phyloP scores from a whole-genome alignment of 2,113 vertebrate species.

The Zosterops borbonicus region DNA sequence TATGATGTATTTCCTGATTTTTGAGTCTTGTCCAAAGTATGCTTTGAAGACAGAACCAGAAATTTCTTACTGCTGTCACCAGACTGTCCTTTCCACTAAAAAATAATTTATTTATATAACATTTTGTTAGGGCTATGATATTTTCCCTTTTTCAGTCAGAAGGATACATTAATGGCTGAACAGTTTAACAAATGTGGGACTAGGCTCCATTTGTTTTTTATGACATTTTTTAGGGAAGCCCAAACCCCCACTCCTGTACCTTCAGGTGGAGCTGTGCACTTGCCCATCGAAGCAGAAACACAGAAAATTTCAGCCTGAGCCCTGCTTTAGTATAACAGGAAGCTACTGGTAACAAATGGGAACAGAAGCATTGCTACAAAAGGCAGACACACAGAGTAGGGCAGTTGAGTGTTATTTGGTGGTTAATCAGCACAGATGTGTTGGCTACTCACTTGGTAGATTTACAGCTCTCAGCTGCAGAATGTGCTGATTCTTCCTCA shows the following conservation, averaged over 20 bases:
- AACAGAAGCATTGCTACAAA: background rate
- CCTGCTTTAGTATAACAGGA: background rate
- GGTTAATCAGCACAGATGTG: background rate
- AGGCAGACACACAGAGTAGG: background rate
- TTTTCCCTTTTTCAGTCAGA: background rate
- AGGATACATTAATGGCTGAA: background rate
- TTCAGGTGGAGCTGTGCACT: background rate
- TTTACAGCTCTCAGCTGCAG: background rate
- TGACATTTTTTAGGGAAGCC: background rate
- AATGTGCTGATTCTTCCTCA: background rate
- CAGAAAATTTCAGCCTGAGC: background rate
- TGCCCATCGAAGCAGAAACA: background rate
- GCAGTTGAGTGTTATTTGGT: background rate
- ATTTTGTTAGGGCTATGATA: background rate
- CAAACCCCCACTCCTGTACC: background rate
- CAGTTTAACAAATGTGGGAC: background rate
- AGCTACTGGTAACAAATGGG: background rate
- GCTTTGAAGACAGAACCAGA: background rate
- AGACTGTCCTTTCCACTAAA: background rate
- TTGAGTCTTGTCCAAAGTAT: background rate
- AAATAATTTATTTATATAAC: background rate
- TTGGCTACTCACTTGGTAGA: background rate
- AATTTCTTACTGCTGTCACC: background rate
- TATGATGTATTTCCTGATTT: background rate
- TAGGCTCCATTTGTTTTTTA: background rate